Evolutionary conservation across 2,888 invertebrate genomes (phyloP).

Genomic region (Dynastes maya): DNA sequence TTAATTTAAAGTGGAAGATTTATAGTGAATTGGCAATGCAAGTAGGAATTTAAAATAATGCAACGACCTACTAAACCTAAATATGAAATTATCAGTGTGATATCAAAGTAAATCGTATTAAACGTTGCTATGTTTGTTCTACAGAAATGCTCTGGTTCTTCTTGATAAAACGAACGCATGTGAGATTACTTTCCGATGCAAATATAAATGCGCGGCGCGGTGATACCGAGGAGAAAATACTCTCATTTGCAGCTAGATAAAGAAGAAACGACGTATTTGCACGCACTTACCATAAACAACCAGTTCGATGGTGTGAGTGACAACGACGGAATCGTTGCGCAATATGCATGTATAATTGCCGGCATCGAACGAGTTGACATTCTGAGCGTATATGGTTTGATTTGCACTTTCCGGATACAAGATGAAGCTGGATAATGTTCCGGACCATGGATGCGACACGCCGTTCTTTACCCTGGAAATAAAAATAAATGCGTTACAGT

Average conservation of each 20-base stretch:
- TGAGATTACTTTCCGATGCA: slow-evolving; percentile 19
- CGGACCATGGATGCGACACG: slow-evolving; percentile 83
- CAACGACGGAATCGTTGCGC: slow-evolving; percentile 79
- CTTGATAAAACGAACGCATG: background rate
- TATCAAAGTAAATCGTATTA: background rate
- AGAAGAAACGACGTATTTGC: slow-evolving; percentile 29
- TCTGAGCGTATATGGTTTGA: slow-evolving; percentile 83
- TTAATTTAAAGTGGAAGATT: too few species aligned
- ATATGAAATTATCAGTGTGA: too few species aligned
- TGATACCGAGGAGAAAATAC: slow-evolving; percentile 9
- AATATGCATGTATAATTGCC: slow-evolving; percentile 84
- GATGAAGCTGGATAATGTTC: slow-evolving; percentile 80
- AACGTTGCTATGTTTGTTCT: background rate
- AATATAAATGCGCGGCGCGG: slow-evolving; percentile 3
- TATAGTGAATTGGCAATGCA: too few species aligned
- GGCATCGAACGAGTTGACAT: slow-evolving; percentile 77
- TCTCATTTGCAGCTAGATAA: slow-evolving; percentile 7
- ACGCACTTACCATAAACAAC: slow-evolving; percentile 78
- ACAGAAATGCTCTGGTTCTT: background rate
- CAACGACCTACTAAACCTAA: too few species aligned
- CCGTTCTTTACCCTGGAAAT: slow-evolving; percentile 82
- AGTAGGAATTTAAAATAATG: too few species aligned
- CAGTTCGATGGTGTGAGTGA: slow-evolving; percentile 78
- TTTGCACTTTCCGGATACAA: slow-evolving; percentile 85
- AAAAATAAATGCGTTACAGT: too few species aligned